Conservation (phyloP, 2,888 invertebrate species). For the Thereva unica region DNA sequence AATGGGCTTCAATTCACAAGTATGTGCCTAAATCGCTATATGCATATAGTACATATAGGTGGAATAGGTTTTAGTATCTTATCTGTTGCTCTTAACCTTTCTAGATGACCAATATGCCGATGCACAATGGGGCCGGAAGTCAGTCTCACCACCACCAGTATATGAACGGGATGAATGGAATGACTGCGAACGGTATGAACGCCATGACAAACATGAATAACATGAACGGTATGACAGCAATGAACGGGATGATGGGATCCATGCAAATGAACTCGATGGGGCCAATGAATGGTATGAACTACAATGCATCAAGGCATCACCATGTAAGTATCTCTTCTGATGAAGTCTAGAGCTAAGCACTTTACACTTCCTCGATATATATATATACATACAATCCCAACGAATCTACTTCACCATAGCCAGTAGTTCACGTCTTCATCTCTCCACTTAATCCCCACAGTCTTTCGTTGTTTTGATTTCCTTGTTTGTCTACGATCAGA, state of each 20-base stretch:
- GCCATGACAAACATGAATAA: slow-evolving; percentile 56
- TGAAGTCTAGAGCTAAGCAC: too few relatives aligned
- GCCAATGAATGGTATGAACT: slow-evolving; percentile 54
- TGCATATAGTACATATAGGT: slow-evolving; percentile 5
- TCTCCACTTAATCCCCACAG: slow-evolving; percentile 12
- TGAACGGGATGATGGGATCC: slow-evolving; percentile 54
- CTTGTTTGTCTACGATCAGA: slow-evolving; percentile 16
- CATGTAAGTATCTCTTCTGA: slow-evolving; percentile 52
- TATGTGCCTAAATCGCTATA: slow-evolving; percentile 41
- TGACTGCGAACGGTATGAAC: slow-evolving; percentile 60
- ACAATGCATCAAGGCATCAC: slow-evolving; percentile 56
- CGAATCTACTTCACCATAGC: background rate
- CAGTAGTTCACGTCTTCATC: slow-evolving; percentile 17
- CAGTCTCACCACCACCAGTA: slow-evolving; percentile 51
- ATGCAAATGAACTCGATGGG: slow-evolving; percentile 50
- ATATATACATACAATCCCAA: background rate
- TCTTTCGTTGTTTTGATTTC: slow-evolving; percentile 9
- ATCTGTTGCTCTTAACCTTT: slow-evolving; percentile 36
- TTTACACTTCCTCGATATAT: background rate
- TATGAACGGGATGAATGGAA: slow-evolving; percentile 60
- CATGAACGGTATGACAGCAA: slow-evolving; percentile 48
- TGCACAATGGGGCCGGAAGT: slow-evolving; percentile 43
- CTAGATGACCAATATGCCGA: slow-evolving; percentile 50
- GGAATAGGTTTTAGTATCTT: slow-evolving; percentile 24
- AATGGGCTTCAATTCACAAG: slow-evolving; percentile 58